A percentile compares a stretch with the other conserved stretches of the same genome.
phyloP scores from a whole-genome alignment of 2,888 invertebrate species.

The Pandemis cinnamomeana region DNA sequence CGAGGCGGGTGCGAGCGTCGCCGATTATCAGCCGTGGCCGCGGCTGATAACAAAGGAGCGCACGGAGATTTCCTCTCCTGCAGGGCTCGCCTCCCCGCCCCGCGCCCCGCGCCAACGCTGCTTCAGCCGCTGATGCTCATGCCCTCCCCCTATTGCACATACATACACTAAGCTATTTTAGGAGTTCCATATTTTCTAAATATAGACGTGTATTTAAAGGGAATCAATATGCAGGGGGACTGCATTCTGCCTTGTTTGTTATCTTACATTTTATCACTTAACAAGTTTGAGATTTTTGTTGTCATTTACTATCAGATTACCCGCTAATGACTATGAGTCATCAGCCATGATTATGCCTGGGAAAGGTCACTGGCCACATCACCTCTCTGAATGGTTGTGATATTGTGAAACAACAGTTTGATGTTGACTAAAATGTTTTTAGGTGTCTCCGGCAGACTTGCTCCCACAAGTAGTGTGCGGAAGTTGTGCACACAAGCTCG shows the following conservation, averaged over 20 bases:
- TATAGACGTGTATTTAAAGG: constrained; percentile 77
- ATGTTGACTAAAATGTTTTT: constrained; percentile 64
- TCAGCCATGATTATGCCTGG: constrained; percentile 75
- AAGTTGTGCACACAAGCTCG: constrained; percentile 90
- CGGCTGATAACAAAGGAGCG: constrained; percentile 82
- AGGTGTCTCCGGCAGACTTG: constrained; percentile 91
- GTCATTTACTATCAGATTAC: constrained; percentile 70
- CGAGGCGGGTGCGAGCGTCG: constrained; percentile 70
- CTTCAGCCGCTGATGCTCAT: constrained; percentile 56
- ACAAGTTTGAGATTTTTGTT: constrained; percentile 37
- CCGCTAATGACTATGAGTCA: constrained; percentile 77
- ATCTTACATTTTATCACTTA: constrained; percentile 43
- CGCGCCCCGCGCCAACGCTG: constrained; percentile 45
- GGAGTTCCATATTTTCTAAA: constrained; percentile 81
- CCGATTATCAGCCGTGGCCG: constrained; percentile 65
- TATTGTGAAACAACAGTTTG: constrained; percentile 60
- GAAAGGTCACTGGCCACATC: constrained; percentile 79
- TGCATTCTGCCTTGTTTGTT: constrained; percentile 60
- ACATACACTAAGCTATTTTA: constrained; percentile 71
- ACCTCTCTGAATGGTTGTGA: constrained; percentile 65
- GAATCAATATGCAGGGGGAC: constrained; percentile 72
- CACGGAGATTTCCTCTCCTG: constrained; percentile 53
- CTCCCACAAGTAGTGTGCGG: constrained; percentile 91
- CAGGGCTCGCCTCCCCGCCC: constrained; percentile 42
- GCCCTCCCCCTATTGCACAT: constrained; percentile 48